Evolutionary conservation across 2,113 vertebrate species (phyloP).

Genomic region (Onychostruthus taczanowskii): DNA sequence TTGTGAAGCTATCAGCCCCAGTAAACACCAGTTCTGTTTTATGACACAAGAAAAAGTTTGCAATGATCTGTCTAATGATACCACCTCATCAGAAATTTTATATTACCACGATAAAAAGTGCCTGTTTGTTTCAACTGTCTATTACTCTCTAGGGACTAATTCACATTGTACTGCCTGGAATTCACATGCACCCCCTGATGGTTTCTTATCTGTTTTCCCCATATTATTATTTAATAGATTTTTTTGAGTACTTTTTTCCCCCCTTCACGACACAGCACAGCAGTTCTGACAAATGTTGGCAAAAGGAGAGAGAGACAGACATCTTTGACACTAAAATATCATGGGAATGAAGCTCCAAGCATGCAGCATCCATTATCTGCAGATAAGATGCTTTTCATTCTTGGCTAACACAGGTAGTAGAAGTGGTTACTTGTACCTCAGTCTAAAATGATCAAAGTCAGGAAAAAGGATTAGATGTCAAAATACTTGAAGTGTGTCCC

Average conservation of each 20-base stretch:
- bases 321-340: neutral
- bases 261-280: neutral
- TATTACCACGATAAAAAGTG: constrained; percentile 4
- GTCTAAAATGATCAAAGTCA: constrained; percentile 38
- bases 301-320: neutral
- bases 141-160: neutral
- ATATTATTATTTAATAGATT: neutral
- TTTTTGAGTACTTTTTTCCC: neutral
- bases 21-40: neutral
- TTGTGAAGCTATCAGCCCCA: neutral
- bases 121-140: constrained; percentile 36
- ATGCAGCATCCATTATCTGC: neutral
- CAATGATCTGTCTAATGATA: constrained; percentile 53
- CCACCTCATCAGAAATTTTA: constrained; percentile 26
- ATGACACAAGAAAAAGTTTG: neutral
- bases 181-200: neutral
- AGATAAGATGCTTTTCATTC: constrained; percentile 22
- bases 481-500: neutral
- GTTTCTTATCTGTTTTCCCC: neutral
- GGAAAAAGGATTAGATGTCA: constrained; percentile 2
- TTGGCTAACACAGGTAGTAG: neutral
- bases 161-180: neutral
- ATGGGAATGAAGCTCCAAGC: neutral
- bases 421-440: constrained; percentile 27
- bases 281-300: neutral